Percentiles rank a stretch among this genome's conserved stretches.
Conservation (phyloP, 1,140 invertebrate genomes). For the Agraylea sexmaculata region DNA sequence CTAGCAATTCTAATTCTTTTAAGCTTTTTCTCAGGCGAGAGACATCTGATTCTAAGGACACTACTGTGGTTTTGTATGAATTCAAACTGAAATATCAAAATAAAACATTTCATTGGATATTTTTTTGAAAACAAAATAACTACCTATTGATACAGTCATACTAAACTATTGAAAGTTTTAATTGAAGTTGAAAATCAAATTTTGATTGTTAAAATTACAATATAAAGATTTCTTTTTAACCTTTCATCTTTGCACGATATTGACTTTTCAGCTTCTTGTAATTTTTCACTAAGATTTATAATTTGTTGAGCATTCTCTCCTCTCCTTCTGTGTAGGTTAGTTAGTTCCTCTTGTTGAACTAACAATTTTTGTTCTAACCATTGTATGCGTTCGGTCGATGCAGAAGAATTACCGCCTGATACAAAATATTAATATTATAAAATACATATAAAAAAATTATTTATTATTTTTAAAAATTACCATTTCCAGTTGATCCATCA, state of each 20-base stretch:
- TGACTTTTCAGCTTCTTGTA: conserved; percentile 77
- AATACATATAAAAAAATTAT: not conserved
- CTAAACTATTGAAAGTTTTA: too few species aligned
- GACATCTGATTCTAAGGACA: conserved; percentile 50
- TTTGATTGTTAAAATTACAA: too few species aligned
- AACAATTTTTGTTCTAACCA: conserved; percentile 58
- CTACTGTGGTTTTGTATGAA: conserved; percentile 54
- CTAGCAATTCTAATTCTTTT: conserved; percentile 65
- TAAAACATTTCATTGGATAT: not conserved
- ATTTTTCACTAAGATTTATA: conserved; percentile 73
- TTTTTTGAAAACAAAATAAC: too few species aligned
- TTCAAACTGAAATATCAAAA: conserved; percentile 48
- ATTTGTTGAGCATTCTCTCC: conserved; percentile 90
- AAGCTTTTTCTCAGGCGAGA: conserved; percentile 36
- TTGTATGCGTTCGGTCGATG: conserved; percentile 23
- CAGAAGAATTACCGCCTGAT: conserved; percentile 17
- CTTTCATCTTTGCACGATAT: conserved; percentile 58
- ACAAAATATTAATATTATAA: conserved; percentile 9
- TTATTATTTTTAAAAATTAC: conserved; percentile 1
- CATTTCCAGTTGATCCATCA: conserved; percentile 23
- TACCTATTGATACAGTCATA: too few species aligned
- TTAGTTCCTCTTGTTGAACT: conserved; percentile 82
- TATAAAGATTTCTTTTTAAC: conserved; percentile 40
- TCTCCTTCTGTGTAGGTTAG: conserved; percentile 74
- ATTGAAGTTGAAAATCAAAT: too few species aligned